Evolutionary conservation across 2,113 vertebrate species (phyloP), one percentile per base, ranked within the genome.

Genomic region (Odobenus rosmarus): DNA sequence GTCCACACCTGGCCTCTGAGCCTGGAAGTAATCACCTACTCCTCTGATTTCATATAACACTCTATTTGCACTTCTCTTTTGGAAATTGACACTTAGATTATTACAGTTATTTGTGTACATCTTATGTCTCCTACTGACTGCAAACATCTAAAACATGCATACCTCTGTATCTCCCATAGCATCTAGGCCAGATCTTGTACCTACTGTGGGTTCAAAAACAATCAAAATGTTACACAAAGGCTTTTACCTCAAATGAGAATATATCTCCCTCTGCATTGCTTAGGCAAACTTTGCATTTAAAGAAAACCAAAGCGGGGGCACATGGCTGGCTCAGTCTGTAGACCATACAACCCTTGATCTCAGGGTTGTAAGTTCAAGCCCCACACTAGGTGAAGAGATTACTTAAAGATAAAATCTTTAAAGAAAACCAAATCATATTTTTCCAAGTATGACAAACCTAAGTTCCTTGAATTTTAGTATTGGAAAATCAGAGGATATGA

Each of bases 381-480:
- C 42, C 42, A 77, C 4, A 2, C 2, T 77, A 14, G 26, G 42
- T 31, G 42, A 16, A 18, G 74, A 49, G 72, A 16, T 77, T 49
- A 77, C 74, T 31, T 77, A 49, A 77, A 77, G 49, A 76, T 46
- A 76, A 76, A 76, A 46, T 46, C 72, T 61, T 86, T 86, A 49
- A 88, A 92, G 77, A 90, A 90, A 93, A 95, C 31, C 42, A 92
- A 95, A 42, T 46, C 62, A 76, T 82, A 36, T 18, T 39, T 94
- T 86, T 79, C 84, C 84, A 96, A 79, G 12, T 59, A 84, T 59
- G 33, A 42, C 31, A 83, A 94, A 87, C 3, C 4, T 81, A 76
- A 95, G 9, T 72, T 91, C 31, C 36, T 88, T 88, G 51, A 82
- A 82, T 84, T 53, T 93, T 51, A 87, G 42, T 55, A 82, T 16